A percentile compares a stretch with the other conserved stretches of the same genome.
Evolutionary conservation across 2,888 invertebrate genomes (phyloP).

Genomic region (Drosophila anceps): DNA sequence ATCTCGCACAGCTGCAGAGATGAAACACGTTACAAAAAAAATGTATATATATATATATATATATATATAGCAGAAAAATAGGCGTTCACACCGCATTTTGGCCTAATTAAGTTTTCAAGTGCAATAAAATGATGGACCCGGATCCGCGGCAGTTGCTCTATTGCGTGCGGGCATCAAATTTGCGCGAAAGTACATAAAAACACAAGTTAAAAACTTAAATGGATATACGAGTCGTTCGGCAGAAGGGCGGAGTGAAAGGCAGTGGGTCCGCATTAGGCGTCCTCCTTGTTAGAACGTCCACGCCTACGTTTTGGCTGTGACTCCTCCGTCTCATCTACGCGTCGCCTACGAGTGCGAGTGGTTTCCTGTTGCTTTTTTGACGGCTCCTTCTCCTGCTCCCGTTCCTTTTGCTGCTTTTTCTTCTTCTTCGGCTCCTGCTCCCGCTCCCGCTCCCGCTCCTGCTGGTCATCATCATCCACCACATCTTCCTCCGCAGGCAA

Average conservation of each 20-base stretch:
- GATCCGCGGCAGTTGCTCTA: conserved; percentile 55
- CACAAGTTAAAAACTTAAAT: conserved; percentile 79
- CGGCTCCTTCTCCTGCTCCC: not conserved
- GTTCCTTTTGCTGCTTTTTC: conserved; percentile 10
- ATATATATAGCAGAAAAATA: conserved; percentile 48
- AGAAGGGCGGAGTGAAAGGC: conserved; percentile 1
- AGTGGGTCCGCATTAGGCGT: conserved; percentile 7
- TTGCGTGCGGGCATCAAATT: conserved; percentile 76
- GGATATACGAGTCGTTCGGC: conserved; percentile 57
- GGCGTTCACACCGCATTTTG: conserved; percentile 75
- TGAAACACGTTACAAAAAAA: conserved; percentile 44
- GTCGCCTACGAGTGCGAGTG: conserved; percentile 28
- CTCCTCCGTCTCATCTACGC: conserved; percentile 32
- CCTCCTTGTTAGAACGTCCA: conserved; percentile 46
- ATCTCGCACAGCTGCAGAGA: conserved; percentile 70
- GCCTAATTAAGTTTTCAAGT: conserved; percentile 84
- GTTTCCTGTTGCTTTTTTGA: conserved; percentile 43
- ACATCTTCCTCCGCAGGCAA: conserved; percentile 36
- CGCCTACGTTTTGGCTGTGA: conserved; percentile 52
- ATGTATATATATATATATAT: too few relatives aligned
- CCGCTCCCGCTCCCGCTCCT: conserved; percentile 10
- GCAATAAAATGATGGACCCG: conserved; percentile 83
- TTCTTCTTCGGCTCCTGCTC: not conserved
- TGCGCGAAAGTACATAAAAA: conserved; percentile 74
- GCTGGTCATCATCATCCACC: conserved; percentile 33